Base-by-base conservation (phyloP, 53 echinoderm and acorn worm genomes). In the Luidia sarsii region DNA sequence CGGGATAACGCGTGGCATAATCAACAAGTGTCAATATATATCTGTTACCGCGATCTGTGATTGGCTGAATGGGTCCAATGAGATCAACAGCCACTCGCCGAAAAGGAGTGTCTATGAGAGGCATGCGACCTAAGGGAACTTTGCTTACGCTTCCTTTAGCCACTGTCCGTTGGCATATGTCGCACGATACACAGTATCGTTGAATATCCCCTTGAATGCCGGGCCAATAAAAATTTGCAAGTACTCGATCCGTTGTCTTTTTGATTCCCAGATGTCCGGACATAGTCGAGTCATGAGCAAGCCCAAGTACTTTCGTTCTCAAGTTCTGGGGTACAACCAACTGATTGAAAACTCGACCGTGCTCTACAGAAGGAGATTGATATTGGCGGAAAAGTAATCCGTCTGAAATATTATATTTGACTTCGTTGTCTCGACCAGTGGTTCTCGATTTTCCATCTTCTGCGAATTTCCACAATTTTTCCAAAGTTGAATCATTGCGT, bases 121-220 rank as follows among this genome's bases (percentile, higher is more conserved):
- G 53, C 53, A 53, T 53, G 4, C 53, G 7, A 10, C 53, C 53
- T 6, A 53, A 19, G 3, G 77, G 79, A 18, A 88, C 83, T 35
- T 67, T 83, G 0, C 45, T 57, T 27, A 73, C 59, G 2, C 68
- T 35, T 0, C 77, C 77, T 77, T 83, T 88, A 7, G 61, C 67
- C 0, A 83, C 36, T 16, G 74, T 88, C 8, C 75, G 41, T 55
- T 88, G 89, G 46, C 89, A 83, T 13, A 81, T 70, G 51, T 88
- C 83, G 68, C 89, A 88, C 4, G 68, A 88, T 10, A 39, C 49
- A 46, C 75, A 77, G 39, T 39, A 83, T 6, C 77, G 75, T 24
- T 36, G 49, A 13, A 83, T 39, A 29, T 83, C 82, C 0, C 67
- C 67, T n/a, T 83, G 82, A n/a, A 71, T 18, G n/a, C 77, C 68